Conservation (phyloP, 2,797 vertebrate genomes). For the Capromys pilorides region DNA sequence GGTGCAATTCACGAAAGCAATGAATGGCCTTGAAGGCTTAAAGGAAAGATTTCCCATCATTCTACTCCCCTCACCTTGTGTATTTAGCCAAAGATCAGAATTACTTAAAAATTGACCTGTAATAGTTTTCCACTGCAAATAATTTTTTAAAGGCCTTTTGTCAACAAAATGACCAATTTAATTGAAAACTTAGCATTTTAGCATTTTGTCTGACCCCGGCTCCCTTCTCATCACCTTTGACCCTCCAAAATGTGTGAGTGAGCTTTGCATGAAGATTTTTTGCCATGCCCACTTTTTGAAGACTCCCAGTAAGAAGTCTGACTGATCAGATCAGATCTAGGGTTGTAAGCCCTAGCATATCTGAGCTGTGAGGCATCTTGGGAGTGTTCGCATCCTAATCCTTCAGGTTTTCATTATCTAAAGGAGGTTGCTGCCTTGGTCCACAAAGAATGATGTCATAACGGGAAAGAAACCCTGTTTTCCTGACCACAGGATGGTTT, state of each 20-base stretch:
- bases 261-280: neutral
- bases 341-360: neutral
- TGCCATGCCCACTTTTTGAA: neutral
- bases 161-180: neutral
- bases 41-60: neutral
- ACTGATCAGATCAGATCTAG: neutral
- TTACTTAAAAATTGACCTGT: neutral
- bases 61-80: neutral
- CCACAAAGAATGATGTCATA: neutral
- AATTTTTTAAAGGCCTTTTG: neutral
- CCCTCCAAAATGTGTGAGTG: neutral
- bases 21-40: neutral
- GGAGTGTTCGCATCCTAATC: neutral
- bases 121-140: neutral
- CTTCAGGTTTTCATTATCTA: neutral
- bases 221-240: neutral
- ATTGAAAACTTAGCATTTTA: neutral
- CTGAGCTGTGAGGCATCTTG: neutral
- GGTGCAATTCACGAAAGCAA: neutral
- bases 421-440: neutral
- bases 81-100: neutral
- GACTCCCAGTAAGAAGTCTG: neutral
- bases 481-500: neutral
- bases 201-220: neutral
- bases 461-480: fast-evolving